Percentiles rank a stretch among this genome's conserved stretches.
Evolutionary conservation across 1,140 invertebrate genomes (phyloP).

Genomic region (Ylistrum balloti): DNA sequence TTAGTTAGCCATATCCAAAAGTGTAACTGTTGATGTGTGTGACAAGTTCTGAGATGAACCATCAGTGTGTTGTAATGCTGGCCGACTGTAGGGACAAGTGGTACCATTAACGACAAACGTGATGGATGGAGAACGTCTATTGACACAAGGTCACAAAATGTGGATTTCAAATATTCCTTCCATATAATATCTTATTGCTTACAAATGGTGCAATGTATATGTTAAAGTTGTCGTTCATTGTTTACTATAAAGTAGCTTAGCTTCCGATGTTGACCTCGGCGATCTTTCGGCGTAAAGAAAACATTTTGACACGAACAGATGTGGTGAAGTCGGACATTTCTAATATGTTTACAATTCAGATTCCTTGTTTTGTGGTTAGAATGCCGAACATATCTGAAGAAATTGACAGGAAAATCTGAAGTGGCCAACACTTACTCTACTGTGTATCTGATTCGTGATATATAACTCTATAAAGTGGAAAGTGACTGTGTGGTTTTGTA

Average conservation of each 20-base stretch:
- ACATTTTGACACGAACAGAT: neutral
- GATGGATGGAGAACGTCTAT: neutral
- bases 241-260: too few relatives aligned
- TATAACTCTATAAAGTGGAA: neutral
- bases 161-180: neutral
- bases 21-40: neutral
- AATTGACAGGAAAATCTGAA: conserved; percentile 17
- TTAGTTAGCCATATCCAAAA: too few relatives aligned
- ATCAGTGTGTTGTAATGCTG: neutral
- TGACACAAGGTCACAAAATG: neutral
- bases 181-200: neutral
- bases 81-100: neutral
- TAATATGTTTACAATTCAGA: neutral
- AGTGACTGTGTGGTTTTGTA: neutral
- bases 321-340: neutral
- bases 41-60: neutral
- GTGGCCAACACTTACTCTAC: neutral
- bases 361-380: neutral
- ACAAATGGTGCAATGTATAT: neutral
- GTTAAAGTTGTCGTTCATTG: neutral
- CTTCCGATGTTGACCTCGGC: neutral
- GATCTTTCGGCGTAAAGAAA: neutral
- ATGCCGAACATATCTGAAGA: neutral
- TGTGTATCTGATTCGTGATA: neutral
- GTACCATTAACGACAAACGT: neutral